phyloP scores from a whole-genome alignment of 2,113 vertebrate genomes.

The Dromaius novaehollandiae region DNA sequence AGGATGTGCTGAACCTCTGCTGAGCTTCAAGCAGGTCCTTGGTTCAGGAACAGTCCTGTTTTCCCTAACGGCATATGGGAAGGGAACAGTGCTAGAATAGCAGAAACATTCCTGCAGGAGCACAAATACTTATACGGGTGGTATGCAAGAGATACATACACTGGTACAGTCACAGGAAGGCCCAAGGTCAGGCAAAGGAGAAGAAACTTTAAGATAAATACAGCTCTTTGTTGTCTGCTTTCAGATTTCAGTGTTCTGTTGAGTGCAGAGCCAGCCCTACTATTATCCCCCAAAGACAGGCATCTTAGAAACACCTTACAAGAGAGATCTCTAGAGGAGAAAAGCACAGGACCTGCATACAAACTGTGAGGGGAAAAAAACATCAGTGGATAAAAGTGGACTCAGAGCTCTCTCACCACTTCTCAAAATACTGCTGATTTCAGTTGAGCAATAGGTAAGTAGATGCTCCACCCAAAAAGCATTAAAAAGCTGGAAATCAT shows the following conservation, averaged over 20 bases:
- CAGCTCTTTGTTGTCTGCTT: background rate
- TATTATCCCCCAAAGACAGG: fast-evolving
- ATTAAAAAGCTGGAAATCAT: background rate
- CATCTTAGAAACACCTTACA: background rate
- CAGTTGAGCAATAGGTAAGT: background rate
- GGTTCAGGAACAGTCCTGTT: background rate
- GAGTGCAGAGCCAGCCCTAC: background rate
- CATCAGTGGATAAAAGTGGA: background rate
- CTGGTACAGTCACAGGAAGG: background rate
- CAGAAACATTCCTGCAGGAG: background rate
- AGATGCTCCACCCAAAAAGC: background rate
- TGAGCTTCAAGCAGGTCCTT: background rate
- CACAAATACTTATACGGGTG: background rate
- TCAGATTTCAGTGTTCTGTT: background rate
- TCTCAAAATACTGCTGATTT: background rate
- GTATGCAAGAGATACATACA: fast-evolving
- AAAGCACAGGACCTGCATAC: background rate
- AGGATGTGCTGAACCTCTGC: background rate
- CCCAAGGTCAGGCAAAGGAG: background rate
- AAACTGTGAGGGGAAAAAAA: background rate
- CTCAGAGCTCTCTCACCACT: background rate
- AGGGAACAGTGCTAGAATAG: background rate
- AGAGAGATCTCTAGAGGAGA: background rate
- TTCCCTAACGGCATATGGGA: background rate
- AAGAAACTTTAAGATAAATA: background rate